phyloP scores from a whole-genome alignment of 92 coral and sea anemone genomes.

The Bergia puertoricense region DNA sequence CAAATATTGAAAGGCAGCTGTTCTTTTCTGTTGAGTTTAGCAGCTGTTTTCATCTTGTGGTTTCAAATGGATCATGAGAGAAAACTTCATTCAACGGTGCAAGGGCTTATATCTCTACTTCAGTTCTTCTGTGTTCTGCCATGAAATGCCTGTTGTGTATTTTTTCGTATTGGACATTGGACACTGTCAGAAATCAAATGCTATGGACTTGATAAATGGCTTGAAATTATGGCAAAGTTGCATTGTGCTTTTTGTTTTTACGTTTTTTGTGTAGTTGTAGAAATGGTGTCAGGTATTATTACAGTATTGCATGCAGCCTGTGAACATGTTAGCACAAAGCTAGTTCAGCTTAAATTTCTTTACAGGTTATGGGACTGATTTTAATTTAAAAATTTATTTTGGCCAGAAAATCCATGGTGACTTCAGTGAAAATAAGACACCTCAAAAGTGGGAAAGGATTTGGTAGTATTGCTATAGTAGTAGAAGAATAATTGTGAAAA shows the following conservation, averaged over 20 bases:
- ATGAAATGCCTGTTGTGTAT: constrained; percentile 16
- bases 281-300: constrained; percentile 9
- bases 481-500: not conserved
- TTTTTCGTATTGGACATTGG: constrained; percentile 27
- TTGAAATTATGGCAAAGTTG: constrained; percentile 18
- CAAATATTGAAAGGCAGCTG: constrained; percentile 39
- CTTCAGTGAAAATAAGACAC: not conserved
- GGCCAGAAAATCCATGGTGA: not conserved
- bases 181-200: constrained; percentile 27
- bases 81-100: constrained; percentile 38
- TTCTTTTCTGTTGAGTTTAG: constrained; percentile 9
- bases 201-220: constrained; percentile 17
- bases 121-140: not conserved
- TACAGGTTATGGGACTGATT: not conserved
- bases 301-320: constrained; percentile 16
- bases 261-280: constrained; percentile 13
- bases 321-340: constrained; percentile 21
- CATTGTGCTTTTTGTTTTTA: constrained; percentile 11
- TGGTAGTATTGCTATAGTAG: not conserved
- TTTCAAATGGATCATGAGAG: constrained; percentile 31
- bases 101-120: constrained; percentile 39
- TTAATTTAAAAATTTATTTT: not conserved
- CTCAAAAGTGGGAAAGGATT: not conserved
- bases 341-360: not conserved
- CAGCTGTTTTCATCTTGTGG: constrained; percentile 38